Evolutionary conservation across 2,888 invertebrate genomes (phyloP).

Genomic region (Apotomis capreana): DNA sequence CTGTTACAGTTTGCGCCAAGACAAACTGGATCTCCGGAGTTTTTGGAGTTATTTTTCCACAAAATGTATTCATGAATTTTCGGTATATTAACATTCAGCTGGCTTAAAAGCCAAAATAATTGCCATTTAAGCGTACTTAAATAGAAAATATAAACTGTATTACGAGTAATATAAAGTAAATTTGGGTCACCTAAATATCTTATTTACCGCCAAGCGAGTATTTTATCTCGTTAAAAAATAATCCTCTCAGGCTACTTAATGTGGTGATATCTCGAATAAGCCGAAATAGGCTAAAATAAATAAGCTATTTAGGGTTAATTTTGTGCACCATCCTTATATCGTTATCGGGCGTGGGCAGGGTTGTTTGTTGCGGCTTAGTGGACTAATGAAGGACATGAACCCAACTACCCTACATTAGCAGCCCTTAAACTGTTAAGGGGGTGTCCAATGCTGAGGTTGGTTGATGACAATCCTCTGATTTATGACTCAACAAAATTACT

Average conservation of each 20-base stretch:
- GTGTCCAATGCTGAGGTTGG: constrained; percentile 4
- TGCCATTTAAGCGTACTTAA: neutral
- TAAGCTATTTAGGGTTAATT: constrained; percentile 20
- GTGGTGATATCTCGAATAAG: constrained; percentile 21
- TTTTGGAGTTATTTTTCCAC: neutral
- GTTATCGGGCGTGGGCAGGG: constrained; percentile 38
- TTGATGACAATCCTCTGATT: constrained; percentile 1
- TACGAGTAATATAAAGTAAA: neutral
- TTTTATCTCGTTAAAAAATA: constrained; percentile 13
- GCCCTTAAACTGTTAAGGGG: constrained; percentile 21
- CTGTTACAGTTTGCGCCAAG: neutral
- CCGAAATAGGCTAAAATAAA: constrained; percentile 13
- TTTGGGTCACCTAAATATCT: neutral
- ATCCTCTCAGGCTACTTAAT: constrained; percentile 18
- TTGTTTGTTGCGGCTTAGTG: constrained; percentile 29
- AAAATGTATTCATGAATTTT: neutral
- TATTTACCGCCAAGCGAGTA: neutral
- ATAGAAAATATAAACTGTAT: neutral
- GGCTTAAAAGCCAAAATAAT: constrained; percentile 9
- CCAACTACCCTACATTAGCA: constrained; percentile 30
- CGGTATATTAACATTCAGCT: neutral
- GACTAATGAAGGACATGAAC: constrained; percentile 25
- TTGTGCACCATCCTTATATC: constrained; percentile 23
- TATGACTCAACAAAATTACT: neutral
- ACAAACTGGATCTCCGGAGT: neutral